phyloP scores from a whole-genome alignment of 2,888 invertebrate genomes.

The Bursaphelenchus okinawaensis region DNA sequence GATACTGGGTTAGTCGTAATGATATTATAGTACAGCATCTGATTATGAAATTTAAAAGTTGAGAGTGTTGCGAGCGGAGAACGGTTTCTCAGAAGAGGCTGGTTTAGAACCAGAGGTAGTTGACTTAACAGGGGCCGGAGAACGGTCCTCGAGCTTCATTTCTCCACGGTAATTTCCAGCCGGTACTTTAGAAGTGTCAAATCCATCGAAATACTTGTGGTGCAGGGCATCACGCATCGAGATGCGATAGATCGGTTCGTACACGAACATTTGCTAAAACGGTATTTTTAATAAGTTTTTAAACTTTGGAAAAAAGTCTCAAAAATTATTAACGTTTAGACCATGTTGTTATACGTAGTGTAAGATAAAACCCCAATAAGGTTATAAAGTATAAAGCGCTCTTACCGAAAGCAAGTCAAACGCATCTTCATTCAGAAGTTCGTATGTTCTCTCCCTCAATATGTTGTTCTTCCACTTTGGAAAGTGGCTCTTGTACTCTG shows the following conservation, averaged over 20 bases:
- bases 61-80: too few species aligned
- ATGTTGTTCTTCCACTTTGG: constrained; percentile 72
- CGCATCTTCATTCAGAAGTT: constrained; percentile 70
- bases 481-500: constrained; percentile 84
- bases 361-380: not conserved
- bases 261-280: constrained; percentile 70
- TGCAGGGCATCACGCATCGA: constrained; percentile 74
- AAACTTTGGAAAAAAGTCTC: too few species aligned
- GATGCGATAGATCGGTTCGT: constrained; percentile 81
- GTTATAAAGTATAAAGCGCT: constrained; percentile 62
- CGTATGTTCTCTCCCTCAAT: constrained; percentile 58
- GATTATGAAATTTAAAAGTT: too few species aligned
- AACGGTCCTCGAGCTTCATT: constrained; percentile 5
- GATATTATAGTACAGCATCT: too few species aligned
- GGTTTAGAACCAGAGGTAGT: too few species aligned
- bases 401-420: constrained; percentile 65
- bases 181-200: constrained; percentile 40
- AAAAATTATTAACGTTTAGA: too few species aligned
- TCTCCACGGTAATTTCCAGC: constrained; percentile 48
- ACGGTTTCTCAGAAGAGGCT: too few species aligned
- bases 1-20: too few species aligned
- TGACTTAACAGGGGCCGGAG: too few species aligned
- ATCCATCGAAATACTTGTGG: constrained; percentile 79
- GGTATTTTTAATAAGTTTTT: too few species aligned
- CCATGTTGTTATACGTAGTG: too few species aligned